These are phyloP conservation scores for Catajapyx aquilonaris DNA, from an alignment of 1,140 invertebrate genomes.

Conservation along the genomic window DNA sequence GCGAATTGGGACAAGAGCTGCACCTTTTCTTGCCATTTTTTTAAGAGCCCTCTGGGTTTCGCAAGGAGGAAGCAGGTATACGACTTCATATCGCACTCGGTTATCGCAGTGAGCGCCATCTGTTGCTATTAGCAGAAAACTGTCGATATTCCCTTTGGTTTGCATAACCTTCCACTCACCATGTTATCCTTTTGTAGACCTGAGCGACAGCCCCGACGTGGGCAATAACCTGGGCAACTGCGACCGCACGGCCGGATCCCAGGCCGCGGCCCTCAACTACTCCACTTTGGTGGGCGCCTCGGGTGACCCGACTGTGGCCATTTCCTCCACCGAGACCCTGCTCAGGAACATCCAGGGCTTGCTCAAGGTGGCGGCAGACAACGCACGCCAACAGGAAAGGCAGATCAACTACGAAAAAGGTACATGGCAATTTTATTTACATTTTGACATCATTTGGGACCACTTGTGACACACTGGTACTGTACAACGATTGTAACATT, in stretches of 20 bases:
- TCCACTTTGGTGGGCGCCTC: constrained; percentile 30
- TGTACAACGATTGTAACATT: neutral
- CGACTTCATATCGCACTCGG: too few species aligned
- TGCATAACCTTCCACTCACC: too few species aligned
- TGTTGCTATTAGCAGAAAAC: too few species aligned
- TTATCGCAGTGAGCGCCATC: too few species aligned
- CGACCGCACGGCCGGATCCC: constrained; percentile 28
- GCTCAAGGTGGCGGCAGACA: constrained; percentile 84
- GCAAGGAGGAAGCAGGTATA: too few species aligned
- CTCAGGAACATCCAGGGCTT: constrained; percentile 86
- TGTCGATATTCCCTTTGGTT: too few species aligned
- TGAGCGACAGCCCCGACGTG: constrained; percentile 31
- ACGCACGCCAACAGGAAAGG: constrained; percentile 81
- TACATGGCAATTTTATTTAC: constrained; percentile 31
- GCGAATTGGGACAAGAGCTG: too few species aligned
- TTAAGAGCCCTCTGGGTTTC: too few species aligned
- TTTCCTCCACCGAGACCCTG: constrained; percentile 73
- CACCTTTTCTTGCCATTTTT: too few species aligned
- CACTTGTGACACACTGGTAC: constrained; percentile 1
- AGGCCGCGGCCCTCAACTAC: constrained; percentile 40
- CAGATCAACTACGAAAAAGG: constrained; percentile 94
- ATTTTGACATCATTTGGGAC: constrained; percentile 11
- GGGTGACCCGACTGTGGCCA: constrained; percentile 25
- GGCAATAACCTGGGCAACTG: constrained; percentile 19
- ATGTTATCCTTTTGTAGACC: constrained; percentile 28